Conservation (phyloP, 2,888 invertebrate genomes). For the Drosophila meridiana region DNA sequence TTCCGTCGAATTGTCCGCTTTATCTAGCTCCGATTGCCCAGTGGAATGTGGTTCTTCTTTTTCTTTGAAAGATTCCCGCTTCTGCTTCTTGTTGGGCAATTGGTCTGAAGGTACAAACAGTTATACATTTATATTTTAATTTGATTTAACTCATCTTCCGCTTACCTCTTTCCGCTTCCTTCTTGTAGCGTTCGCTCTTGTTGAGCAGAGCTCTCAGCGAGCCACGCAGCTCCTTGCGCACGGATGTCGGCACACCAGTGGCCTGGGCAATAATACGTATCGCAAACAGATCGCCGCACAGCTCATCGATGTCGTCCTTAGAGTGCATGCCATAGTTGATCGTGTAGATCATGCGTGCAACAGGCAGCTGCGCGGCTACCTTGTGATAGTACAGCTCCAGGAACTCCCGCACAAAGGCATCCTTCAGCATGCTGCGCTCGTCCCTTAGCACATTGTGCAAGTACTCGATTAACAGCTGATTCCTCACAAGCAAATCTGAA, state of each 20-base stretch:
- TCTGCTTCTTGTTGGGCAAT: conserved; percentile 71
- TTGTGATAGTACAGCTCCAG: conserved; percentile 95
- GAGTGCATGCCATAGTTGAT: conserved; percentile 85
- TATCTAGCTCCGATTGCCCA: conserved; percentile 31
- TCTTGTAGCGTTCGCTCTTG: conserved; percentile 81
- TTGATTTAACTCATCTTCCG: background rate
- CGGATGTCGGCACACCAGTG: conserved; percentile 84
- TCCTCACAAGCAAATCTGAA: conserved; percentile 92
- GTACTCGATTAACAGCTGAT: conserved; percentile 94
- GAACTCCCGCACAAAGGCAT: conserved; percentile 94
- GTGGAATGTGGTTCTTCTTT: conserved; percentile 39
- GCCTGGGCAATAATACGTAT: conserved; percentile 85
- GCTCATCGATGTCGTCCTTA: conserved; percentile 84
- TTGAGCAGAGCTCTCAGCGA: conserved; percentile 82
- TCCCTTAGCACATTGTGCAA: conserved; percentile 95
- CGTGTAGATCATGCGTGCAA: conserved; percentile 84
- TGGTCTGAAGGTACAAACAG: conserved; percentile 57
- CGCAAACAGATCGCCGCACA: conserved; percentile 85
- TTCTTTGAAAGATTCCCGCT: conserved; percentile 64
- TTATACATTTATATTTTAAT: background rate
- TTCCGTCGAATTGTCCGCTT: conserved; percentile 30
- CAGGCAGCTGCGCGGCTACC: conserved; percentile 85
- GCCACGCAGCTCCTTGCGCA: conserved; percentile 83
- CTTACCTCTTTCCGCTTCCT: conserved; percentile 80
- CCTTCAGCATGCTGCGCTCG: conserved; percentile 93